Percentiles rank a stretch among this genome's conserved stretches.
Evolutionary conservation across 2,797 vertebrate species (phyloP).

Genomic region (Menidia menidia): DNA sequence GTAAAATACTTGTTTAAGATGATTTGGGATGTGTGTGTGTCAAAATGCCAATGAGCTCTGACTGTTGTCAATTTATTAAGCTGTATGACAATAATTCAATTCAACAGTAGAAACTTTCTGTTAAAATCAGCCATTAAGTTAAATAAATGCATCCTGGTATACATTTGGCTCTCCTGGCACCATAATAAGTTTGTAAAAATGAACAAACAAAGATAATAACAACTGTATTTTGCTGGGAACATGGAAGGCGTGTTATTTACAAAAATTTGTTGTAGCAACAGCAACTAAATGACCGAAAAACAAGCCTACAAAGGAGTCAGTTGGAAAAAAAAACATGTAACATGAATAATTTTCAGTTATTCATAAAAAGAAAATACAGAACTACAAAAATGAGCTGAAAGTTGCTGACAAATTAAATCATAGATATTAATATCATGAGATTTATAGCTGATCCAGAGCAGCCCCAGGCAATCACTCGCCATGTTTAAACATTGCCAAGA

Average conservation of each 20-base stretch:
- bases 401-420: conserved; percentile 39
- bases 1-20: neutral
- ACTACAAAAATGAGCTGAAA: conserved; percentile 29
- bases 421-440: conserved; percentile 48
- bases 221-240: neutral
- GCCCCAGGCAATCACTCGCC: conserved; percentile 53
- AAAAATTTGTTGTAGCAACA: neutral
- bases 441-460: conserved; percentile 56
- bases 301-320: neutral
- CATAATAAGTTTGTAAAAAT: neutral
- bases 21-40: neutral
- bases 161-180: neutral
- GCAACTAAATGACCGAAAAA: neutral
- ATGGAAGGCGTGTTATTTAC: too few relatives aligned
- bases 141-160: neutral
- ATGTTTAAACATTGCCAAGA: conserved; percentile 62
- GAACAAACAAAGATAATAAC: too few relatives aligned
- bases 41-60: neutral
- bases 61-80: neutral
- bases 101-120: neutral
- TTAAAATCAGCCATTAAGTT: neutral
- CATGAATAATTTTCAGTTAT: too few relatives aligned
- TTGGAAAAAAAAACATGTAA: too few relatives aligned
- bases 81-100: neutral
- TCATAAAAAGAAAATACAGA: conserved; percentile 1